phyloP scores from a whole-genome alignment of 2,113 vertebrate species.

The Tylochromis polylepis region DNA sequence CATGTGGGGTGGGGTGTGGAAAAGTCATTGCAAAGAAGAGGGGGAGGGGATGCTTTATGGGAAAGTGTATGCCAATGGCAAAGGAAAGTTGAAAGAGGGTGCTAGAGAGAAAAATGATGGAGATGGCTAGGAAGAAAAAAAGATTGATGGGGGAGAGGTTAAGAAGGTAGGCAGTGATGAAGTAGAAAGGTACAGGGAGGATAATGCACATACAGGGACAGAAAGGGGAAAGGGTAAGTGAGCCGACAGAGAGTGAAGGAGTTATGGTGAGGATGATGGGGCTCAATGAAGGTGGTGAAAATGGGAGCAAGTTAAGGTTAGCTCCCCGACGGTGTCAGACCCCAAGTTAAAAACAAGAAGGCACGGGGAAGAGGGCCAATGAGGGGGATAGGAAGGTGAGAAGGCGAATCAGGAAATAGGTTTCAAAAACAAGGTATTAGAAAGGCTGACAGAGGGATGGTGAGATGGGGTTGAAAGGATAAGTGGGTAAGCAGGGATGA shows the following conservation, averaged over 20 bases:
- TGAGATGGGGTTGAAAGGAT: constrained; percentile 14
- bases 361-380: background rate
- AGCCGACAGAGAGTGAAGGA: constrained; percentile 48
- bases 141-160: constrained; percentile 49
- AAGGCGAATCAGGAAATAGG: background rate
- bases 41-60: background rate
- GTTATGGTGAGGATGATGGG: constrained; percentile 38
- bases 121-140: background rate
- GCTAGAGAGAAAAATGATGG: background rate
- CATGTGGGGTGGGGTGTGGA: background rate
- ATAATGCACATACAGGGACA: constrained; percentile 36
- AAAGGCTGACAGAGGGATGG: constrained; percentile 14
- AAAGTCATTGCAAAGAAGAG: background rate
- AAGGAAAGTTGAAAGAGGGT: background rate
- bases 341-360: constrained; percentile 23
- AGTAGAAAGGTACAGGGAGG: constrained; percentile 37
- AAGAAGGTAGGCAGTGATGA: constrained; percentile 59
- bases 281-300: constrained; percentile 29
- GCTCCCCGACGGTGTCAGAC: constrained; percentile 2
- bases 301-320: constrained; percentile 27
- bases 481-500: constrained; percentile 8
- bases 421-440: background rate
- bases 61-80: background rate
- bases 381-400: background rate
- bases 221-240: constrained; percentile 64